Base-by-base conservation (phyloP, 2,888 invertebrate species). In the Blomia tropicalis region DNA sequence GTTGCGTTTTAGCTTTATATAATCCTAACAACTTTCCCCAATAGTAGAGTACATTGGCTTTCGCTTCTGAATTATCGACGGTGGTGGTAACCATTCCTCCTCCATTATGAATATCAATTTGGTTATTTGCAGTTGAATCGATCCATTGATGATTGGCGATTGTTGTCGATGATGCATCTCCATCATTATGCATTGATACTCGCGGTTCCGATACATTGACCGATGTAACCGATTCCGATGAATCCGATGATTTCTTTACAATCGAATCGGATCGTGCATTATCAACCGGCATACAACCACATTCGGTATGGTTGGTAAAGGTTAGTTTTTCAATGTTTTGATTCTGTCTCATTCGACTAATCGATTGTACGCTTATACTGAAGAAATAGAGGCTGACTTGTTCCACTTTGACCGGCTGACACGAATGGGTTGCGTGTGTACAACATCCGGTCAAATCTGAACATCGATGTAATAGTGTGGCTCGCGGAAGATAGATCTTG, bases 371-470 rank as follows among this genome's bases (percentile, higher is more conserved):
- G 23, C 36, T 27, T 2, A 56, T 56, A 23, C 11, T 27, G 19
- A 56, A 66, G 66, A 69, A 69, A 41, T 68, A 66, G 36, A 68
- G 60, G 4, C 58, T 41, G 14, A 69, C 66, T 22, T 63, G 63
- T 43, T 68, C 62, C 22, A 65, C 66, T 19, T 61, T 29, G 4
- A 59, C 43, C 1, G 88, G 84, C 17, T 83, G 84, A 75, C 90
- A 91, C 51, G 83, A 82, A 65, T 82, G 79, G 0, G 79, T 75
- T 66, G 83, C 82, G 65, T 80, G 79, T 67, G 77, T 77, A 73
- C 92, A 92, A 76, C 91, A 92, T 60, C 90, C 90, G 25, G 86
- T 82, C 74, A 88, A 86, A 68, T 87, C 85, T 14, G 84, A 82
- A 73, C 92, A 92, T 66, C 87, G 81, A 72, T 90, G 85, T 60